phyloP scores from a whole-genome alignment of 1,140 invertebrate species.

The Pectinophora gossypiella region DNA sequence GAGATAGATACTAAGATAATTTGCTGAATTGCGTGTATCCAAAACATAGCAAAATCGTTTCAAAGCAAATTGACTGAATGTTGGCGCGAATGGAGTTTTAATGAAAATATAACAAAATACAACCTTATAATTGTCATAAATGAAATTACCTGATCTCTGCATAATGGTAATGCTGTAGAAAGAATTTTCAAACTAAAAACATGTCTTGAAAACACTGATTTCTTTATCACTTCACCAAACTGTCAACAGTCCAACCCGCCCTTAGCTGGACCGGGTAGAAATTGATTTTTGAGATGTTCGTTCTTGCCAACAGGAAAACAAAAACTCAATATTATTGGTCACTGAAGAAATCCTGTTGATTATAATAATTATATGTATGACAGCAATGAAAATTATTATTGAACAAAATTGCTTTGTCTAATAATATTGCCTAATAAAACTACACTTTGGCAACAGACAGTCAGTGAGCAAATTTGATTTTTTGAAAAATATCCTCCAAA shows the following conservation, averaged over 20 bases:
- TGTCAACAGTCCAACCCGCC: conserved; percentile 68
- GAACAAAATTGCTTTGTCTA: no score
- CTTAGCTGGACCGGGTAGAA: conserved; percentile 63
- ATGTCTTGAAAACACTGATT: conserved; percentile 52
- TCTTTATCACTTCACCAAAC: conserved; percentile 58
- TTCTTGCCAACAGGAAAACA: conserved; percentile 38
- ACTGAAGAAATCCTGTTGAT: no score
- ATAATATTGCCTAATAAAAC: no score
- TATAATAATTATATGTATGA: no score
- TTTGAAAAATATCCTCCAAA: no score
- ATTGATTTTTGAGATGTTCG: conserved; percentile 71
- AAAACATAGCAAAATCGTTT: neutral
- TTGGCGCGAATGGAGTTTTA: conserved; percentile 44
- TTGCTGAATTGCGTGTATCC: no score
- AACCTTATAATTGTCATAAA: neutral
- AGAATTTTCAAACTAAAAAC: conserved; percentile 59
- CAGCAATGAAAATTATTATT: no score
- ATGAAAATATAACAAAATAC: neutral
- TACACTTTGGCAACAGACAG: no score
- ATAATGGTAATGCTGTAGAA: conserved; percentile 48
- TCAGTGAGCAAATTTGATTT: no score
- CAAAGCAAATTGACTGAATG: neutral
- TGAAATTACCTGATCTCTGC: conserved; percentile 70
- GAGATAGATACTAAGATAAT: no score
- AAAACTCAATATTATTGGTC: no score